Conservation (phyloP, 2,888 invertebrate genomes). For the Ectemnius lituratus region DNA sequence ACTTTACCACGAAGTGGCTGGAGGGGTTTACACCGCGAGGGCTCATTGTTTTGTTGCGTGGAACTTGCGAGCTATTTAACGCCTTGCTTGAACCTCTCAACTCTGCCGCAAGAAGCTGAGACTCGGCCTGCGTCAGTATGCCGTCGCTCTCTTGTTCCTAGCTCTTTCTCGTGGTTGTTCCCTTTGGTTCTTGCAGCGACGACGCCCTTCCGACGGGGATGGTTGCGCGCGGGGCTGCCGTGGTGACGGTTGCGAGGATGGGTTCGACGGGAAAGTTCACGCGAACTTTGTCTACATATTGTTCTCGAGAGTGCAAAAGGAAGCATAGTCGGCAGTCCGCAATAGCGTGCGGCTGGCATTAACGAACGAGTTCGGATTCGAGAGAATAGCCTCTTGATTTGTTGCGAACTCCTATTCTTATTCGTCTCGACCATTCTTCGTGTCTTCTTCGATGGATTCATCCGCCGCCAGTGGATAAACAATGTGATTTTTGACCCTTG, state of each 20-base stretch:
- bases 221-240: no score
- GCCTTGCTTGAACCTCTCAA: slow-evolving; percentile 70
- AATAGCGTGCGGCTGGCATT: slow-evolving; percentile 44
- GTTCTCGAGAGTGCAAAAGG: slow-evolving; percentile 57
- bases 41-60: slow-evolving; percentile 72
- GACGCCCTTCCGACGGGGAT: background rate
- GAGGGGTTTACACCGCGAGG: slow-evolving; percentile 67
- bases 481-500: no score
- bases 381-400: slow-evolving; percentile 24
- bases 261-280: slow-evolving; percentile 61
- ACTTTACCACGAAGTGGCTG: slow-evolving; percentile 56
- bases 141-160: slow-evolving; percentile 20
- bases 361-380: slow-evolving; percentile 27
- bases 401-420: background rate
- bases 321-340: slow-evolving; percentile 34
- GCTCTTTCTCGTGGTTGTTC: background rate
- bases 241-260: no score
- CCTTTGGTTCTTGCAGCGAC: slow-evolving; percentile 37
- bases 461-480: no score
- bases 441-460: no score
- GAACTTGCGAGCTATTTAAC: slow-evolving; percentile 75
- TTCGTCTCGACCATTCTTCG: no score
- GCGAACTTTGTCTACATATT: slow-evolving; percentile 64
- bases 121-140: slow-evolving; percentile 33
- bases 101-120: slow-evolving; percentile 65